Base-by-base conservation (phyloP, 2,888 invertebrate genomes). In the Lordiphosa andalusiaca region DNA sequence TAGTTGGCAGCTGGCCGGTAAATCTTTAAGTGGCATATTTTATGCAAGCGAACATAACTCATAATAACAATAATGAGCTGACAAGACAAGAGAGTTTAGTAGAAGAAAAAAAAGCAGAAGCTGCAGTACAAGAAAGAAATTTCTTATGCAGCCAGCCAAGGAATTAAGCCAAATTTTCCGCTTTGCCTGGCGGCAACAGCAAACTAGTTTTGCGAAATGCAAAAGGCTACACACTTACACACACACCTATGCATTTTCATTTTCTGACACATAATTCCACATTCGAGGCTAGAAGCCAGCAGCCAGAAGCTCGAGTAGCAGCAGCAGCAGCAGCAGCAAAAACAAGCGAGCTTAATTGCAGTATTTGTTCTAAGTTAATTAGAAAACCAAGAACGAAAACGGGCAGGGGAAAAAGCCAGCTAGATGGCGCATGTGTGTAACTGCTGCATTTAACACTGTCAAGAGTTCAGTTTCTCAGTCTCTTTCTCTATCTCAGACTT, bases 191-290 rank as follows among this genome's bases (percentile, higher is more conserved):
- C 66, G 59, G 67, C 69, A 44, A 49, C 50, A 21, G 47, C 48
- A 67, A 67, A 65, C 61, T 60, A 57, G 54, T 77, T 78, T 80
- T 80, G 51, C 57, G 36, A 73, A 76, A 72, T 66, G 68, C 73
- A 52, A 65, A 53, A 53, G 74, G 69, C 60, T 65, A 19, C 19
- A 19, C 19, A 19, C 19, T 19, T 2, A 56, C 60, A 57, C 47
- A 57, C 65, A 72, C 71, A 61, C 63, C 23, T 23, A 71, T 71
- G 67, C 67, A 76, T 77, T 84, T 83, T 84, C 75, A 73, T 84
- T 82, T 82, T 81, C 85, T 84, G 85, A 81, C 84, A 84, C 85
- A 84, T 82, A 82, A 85, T 83, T 85, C 85, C 74, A 85, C 76
- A 81, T 84, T 78, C 72, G 69, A 68, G 77, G 66, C 70, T 67